Evolutionary conservation across 2,888 invertebrate species (phyloP), one percentile per base, ranked within the genome.

Genomic region (Athripsodes cinereus): DNA sequence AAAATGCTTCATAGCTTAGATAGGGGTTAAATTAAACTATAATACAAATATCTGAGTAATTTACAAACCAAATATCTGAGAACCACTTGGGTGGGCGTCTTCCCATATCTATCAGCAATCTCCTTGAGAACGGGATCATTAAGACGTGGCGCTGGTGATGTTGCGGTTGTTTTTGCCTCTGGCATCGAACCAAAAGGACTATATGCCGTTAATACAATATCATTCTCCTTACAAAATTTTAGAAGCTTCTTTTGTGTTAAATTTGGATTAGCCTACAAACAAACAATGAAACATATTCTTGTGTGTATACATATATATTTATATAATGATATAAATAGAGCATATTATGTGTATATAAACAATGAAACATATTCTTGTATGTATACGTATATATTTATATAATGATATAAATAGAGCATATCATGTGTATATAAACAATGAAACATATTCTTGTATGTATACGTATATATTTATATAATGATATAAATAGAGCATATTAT

Each of bases 141-240:
- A 10, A 81, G 68, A 19, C 80, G 76, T 0, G 79, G 80, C 6
- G 74, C 70, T 0, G 82, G 82, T 2, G 79, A 77, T 50, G 71
- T 77, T n/a, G 11, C 73, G 69, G 73, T 80, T 22, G 70, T 78
- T 66, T 73, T 68, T 46, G 71, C 82, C 69, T 67, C 76, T 58
- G 66, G 81, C 64, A 68, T 78, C 65, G 64, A 78, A 66, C 66
- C 84, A 72, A 93, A 78, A 0, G 92, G 91, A 57, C 86, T 84
- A 71, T 88, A 93, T 0, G 80, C 90, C 68, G 80, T 86, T 61
- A 93, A 71, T 0, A 78, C 74, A 20, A 94, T 83, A 13, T 77
- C 81, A n/a, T 81, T 78, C 21, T 81, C 71, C 55, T 82, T 81
- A 67, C 89, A 85, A 64, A 84, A 89, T 1, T 83, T 73, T 0